Conservation (phyloP, 2,113 vertebrate species). For the Engraulis encrasicolus region DNA sequence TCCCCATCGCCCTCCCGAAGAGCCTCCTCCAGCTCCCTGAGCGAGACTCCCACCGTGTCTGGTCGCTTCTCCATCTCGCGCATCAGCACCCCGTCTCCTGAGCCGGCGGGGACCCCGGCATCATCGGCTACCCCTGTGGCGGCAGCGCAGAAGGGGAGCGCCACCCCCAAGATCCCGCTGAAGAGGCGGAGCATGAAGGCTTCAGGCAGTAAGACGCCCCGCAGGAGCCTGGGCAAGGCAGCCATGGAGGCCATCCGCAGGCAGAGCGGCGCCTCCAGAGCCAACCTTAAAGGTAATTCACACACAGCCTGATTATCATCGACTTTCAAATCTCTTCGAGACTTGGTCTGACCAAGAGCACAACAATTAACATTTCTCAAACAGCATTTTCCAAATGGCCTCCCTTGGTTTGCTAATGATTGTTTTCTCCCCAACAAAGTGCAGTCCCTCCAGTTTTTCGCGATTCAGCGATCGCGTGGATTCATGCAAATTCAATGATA, state of each 20-base stretch:
- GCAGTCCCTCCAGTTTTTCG: too few relatives aligned
- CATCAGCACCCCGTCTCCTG: slow-evolving; percentile 68
- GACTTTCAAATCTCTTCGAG: too few relatives aligned
- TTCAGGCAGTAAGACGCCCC: slow-evolving; percentile 58
- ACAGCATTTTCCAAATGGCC: too few relatives aligned
- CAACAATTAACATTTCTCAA: too few relatives aligned
- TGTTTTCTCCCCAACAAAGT: too few relatives aligned
- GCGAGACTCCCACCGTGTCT: slow-evolving; percentile 39
- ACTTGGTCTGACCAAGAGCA: too few relatives aligned
- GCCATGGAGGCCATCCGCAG: slow-evolving; percentile 66
- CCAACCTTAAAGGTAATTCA: slow-evolving; percentile 80
- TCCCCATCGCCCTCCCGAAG: slow-evolving; percentile 36
- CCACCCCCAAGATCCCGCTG: slow-evolving; percentile 50
- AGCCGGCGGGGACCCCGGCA: not conserved
- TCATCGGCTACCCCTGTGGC: too few relatives aligned
- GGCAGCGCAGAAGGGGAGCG: not conserved
- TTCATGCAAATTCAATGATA: too few relatives aligned
- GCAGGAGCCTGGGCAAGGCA: slow-evolving; percentile 58
- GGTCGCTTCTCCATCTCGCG: slow-evolving; percentile 82
- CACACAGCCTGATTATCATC: not conserved
- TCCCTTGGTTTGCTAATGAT: too few relatives aligned
- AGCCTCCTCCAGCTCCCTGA: slow-evolving; percentile 29
- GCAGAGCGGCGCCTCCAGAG: slow-evolving; percentile 80
- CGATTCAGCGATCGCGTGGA: too few relatives aligned
- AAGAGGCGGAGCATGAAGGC: slow-evolving; percentile 63